Evolutionary conservation across 2,888 invertebrate genomes (phyloP), one percentile per base, ranked within the genome.

Genomic region (Brassicogethes aeneus): DNA sequence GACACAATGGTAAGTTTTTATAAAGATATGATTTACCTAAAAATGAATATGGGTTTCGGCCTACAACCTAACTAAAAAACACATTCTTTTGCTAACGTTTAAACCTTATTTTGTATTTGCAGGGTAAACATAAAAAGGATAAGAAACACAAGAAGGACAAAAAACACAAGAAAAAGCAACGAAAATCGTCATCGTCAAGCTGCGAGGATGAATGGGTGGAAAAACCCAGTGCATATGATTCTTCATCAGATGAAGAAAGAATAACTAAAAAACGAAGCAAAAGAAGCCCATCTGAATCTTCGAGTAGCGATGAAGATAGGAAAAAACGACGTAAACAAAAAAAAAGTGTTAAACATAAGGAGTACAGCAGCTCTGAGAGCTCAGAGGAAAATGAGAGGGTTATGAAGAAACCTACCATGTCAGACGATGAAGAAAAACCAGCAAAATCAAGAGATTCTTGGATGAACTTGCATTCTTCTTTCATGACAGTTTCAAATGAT

Each of bases 381-480:
- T 23, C 23, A 23, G 23, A 23, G 5, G 23, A 23, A 23, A 7
- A 23, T 23, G 23, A 23, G 23, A 23, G 23, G n/a, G n/a, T n/a
- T n/a, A n/a, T n/a, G n/a, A n/a, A n/a, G n/a, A 23, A 23, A 23
- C 10, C 23, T 23, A 10, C 5, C 5, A 23, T 5, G 5, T 10
- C 10, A 10, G 32, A 32, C 12, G 32, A 32, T 32, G 10, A 12
- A 13, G 12, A 12, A 32, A 32, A 32, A 32, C 12, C 32, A 3
- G 5, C 32, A 32, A 12, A 32, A 32, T 7, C 23, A 23, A 23
- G 85, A 41, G 88, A 90, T 37, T 80, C 82, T 55, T 91, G 91
- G 90, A 87, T 91, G 85, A 77, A 77, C 23, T 71, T 82, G 59
- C 74, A 79, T 8, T 74, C 57, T 5, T 61, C 70, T 3, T 53